Evolutionary conservation across 2,797 vertebrate species (phyloP).

Genomic region (Chlorospingus flavigularis): DNA sequence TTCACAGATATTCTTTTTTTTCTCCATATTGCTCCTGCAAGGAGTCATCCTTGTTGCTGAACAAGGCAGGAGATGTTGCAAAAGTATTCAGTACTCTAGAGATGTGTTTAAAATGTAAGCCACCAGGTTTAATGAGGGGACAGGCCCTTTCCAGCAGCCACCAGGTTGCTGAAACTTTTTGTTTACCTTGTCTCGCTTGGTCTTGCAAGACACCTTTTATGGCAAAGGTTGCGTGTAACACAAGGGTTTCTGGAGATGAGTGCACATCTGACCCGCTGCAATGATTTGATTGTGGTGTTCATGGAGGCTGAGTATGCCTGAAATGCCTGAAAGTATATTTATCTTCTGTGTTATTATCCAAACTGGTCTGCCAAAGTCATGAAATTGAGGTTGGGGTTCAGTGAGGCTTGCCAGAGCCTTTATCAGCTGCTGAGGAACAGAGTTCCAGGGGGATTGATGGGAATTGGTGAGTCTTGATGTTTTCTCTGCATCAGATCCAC

Average conservation of each 20-base stretch:
- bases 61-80: neutral
- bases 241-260: neutral
- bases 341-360: neutral
- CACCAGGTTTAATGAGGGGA: neutral
- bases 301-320: neutral
- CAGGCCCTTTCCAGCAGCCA: neutral
- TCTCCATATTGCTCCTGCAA: neutral
- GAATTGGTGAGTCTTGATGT: neutral
- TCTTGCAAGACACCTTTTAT: neutral
- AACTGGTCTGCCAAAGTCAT: neutral
- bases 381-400: neutral
- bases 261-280: neutral
- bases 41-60: neutral
- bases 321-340: neutral
- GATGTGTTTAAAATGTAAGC: neutral
- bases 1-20: neutral
- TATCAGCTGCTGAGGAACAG: neutral
- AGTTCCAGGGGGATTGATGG: neutral
- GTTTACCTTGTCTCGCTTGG: neutral
- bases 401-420: neutral
- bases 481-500: neutral
- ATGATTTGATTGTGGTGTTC: neutral
- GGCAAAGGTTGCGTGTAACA: accelerated
- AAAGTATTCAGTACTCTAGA: neutral
- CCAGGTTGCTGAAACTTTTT: neutral